Conservation (phyloP, 2,888 invertebrate genomes). For the Oligia latruncula region DNA sequence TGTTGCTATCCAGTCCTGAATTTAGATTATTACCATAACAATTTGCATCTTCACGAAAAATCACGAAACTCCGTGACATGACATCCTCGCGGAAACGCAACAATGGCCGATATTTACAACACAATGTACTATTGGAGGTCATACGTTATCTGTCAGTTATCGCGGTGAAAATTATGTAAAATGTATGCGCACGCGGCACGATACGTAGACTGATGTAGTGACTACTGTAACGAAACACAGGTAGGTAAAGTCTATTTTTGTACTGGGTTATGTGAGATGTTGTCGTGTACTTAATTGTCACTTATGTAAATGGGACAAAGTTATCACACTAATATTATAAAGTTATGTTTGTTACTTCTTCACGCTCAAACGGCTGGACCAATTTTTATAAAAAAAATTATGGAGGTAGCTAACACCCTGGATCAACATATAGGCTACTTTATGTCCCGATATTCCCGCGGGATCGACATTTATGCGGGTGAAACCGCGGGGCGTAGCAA, state of each 20-base stretch:
- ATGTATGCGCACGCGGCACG: slow-evolving; percentile 16
- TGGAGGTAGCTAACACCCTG: too few species aligned
- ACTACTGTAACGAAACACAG: slow-evolving; percentile 7
- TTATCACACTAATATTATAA: too few species aligned
- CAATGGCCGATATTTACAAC: slow-evolving; percentile 25
- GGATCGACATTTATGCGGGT: too few species aligned
- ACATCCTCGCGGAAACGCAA: slow-evolving; percentile 11
- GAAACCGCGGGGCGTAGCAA: too few species aligned
- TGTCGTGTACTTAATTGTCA: background rate
- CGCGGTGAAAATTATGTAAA: slow-evolving; percentile 28
- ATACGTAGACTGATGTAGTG: background rate
- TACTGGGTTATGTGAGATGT: background rate
- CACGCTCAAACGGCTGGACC: too few species aligned
- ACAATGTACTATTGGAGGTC: slow-evolving; percentile 47
- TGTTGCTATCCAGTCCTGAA: background rate
- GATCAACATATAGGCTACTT: too few species aligned
- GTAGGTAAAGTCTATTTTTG: background rate
- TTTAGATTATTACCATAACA: background rate
- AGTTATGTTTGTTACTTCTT: too few species aligned
- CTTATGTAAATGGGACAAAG: background rate
- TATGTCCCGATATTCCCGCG: too few species aligned
- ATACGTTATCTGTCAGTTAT: slow-evolving; percentile 46
- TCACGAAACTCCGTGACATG: slow-evolving; percentile 21
- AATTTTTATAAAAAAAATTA: too few species aligned
- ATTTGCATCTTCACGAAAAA: slow-evolving; percentile 10